Percentiles rank a stretch among this genome's conserved stretches.
These are phyloP conservation scores for Girardinus metallicus DNA, from an alignment of 2,797 vertebrate genomes.

Conservation along the genomic window DNA sequence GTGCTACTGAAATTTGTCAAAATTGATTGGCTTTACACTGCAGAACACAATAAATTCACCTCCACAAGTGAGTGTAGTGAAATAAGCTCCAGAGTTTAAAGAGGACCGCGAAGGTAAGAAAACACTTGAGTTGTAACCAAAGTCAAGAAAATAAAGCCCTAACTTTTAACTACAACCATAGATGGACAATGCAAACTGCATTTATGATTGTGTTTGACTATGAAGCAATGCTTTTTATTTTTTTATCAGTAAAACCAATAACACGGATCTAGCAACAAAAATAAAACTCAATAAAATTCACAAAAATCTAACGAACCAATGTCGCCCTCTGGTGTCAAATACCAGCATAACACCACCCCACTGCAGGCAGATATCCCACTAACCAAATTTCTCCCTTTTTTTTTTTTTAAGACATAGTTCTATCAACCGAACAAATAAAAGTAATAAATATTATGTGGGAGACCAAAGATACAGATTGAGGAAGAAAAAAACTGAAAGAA, in stretches of 20 bases:
- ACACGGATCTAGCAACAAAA: not conserved
- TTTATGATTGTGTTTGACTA: not conserved
- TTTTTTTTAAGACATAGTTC: not conserved
- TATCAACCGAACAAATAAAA: not conserved
- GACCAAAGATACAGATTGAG: too few relatives aligned
- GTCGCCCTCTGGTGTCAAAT: slow-evolving; percentile 64
- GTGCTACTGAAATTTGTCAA: too few relatives aligned
- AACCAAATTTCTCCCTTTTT: not conserved
- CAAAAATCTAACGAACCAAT: slow-evolving; percentile 25
- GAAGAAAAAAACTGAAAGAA: too few relatives aligned
- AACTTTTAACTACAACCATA: not conserved
- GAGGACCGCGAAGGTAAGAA: not conserved
- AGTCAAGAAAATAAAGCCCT: not conserved
- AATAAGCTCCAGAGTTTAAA: not conserved
- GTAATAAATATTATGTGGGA: not conserved
- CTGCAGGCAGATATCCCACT: not conserved
- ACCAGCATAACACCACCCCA: slow-evolving; percentile 20
- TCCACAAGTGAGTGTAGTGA: slow-evolving; percentile 15
- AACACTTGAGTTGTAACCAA: not conserved
- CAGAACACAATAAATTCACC: slow-evolving; percentile 27
- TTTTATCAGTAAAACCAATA: not conserved
- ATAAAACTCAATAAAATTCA: not conserved
- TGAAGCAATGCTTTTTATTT: not conserved
- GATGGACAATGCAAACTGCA: not conserved
- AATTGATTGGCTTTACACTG: not conserved